Percentiles rank a stretch among this genome's conserved stretches.
Conservation (phyloP, 2,797 vertebrate genomes). For the Todus mexicanus region DNA sequence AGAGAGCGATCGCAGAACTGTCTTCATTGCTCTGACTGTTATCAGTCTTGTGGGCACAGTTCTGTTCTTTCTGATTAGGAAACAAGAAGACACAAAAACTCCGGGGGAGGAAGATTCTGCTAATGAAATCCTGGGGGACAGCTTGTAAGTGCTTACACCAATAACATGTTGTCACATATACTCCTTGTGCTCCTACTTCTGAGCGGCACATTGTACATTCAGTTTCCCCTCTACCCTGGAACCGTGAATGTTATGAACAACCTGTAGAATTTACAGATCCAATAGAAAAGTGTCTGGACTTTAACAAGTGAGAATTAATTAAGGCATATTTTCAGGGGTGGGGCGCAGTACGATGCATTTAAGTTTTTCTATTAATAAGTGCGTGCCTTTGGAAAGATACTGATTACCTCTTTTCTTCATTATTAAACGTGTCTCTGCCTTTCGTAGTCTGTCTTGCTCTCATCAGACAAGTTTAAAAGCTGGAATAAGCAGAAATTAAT, state of each 20-base stretch:
- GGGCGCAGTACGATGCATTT: not conserved
- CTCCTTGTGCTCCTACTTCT: not conserved
- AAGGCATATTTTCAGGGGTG: not conserved
- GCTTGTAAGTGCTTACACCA: slow-evolving; percentile 65
- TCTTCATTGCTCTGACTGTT: slow-evolving; percentile 94
- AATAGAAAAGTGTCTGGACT: not conserved
- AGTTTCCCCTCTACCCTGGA: not conserved
- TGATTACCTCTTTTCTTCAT: not conserved
- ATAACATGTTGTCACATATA: not conserved
- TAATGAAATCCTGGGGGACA: slow-evolving; percentile 65
- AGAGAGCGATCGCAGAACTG: slow-evolving; percentile 92
- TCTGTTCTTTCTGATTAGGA: slow-evolving; percentile 95
- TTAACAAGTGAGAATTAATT: not conserved
- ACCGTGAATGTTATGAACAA: not conserved
- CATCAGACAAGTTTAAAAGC: not conserved
- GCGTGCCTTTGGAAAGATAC: not conserved
- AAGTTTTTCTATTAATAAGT: not conserved
- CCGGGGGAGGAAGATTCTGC: slow-evolving; percentile 69
- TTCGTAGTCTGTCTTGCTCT: not conserved
- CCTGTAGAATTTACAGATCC: not conserved
- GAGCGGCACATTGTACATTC: not conserved
- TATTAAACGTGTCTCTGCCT: not conserved
- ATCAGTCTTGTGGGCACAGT: slow-evolving; percentile 96
- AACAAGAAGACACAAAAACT: slow-evolving; percentile 73
- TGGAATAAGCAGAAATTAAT: not conserved